Evolutionary conservation across 2,888 invertebrate genomes (phyloP).

Genomic region (Cephus pulcher): DNA sequence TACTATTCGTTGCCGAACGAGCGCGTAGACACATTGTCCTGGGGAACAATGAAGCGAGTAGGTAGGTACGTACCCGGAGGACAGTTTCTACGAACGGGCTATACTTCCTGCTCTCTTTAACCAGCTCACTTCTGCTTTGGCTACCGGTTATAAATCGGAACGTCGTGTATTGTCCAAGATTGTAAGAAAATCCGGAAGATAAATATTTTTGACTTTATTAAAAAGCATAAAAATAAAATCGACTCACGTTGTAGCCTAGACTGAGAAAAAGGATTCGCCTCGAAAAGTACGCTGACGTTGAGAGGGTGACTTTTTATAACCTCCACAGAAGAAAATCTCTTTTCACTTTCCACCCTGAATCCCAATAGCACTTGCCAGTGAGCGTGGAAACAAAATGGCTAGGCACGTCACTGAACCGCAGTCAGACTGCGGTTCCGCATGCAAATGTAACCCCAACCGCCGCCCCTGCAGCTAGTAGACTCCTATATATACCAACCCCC

Average conservation of each 20-base stretch:
- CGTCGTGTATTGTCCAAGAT: not conserved
- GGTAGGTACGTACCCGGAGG: slow-evolving; percentile 20
- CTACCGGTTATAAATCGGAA: not conserved
- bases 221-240: not conserved
- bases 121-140: slow-evolving; percentile 1
- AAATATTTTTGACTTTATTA: not conserved
- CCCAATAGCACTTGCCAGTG: slow-evolving; percentile 40
- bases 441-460: slow-evolving; percentile 36
- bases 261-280: not conserved
- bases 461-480: not conserved
- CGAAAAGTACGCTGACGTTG: not conserved
- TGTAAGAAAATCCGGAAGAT: not conserved
- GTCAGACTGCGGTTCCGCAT: slow-evolving; percentile 40
- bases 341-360: slow-evolving; percentile 51
- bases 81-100: slow-evolving; percentile 31
- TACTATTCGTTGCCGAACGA: slow-evolving; percentile 10
- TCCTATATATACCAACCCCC: slow-evolving; percentile 19
- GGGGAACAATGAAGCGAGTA: slow-evolving; percentile 27
- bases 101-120: slow-evolving; percentile 29
- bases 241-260: too few relatives aligned
- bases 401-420: slow-evolving; percentile 37
- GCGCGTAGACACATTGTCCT: slow-evolving; percentile 33
- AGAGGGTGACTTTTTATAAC: not conserved
- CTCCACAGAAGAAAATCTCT: slow-evolving; percentile 38
- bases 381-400: slow-evolving; percentile 39